Evolutionary conservation across 92 coral and sea anemone species (phyloP).

Genomic region (Phenganax subtilis): DNA sequence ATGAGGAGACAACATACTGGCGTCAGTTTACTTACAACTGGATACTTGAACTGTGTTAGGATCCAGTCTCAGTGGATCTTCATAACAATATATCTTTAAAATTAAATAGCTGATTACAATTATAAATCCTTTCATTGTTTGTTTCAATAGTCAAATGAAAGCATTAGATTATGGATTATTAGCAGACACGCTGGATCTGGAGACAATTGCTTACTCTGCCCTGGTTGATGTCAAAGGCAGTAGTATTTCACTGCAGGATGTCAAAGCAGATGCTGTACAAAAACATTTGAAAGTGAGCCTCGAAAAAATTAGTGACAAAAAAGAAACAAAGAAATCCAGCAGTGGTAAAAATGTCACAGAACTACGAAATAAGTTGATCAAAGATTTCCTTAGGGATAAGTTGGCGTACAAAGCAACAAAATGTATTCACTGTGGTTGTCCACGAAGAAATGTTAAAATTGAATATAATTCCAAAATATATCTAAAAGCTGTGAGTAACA

Average conservation of each 20-base stretch:
- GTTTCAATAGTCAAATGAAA: slow-evolving; percentile 72
- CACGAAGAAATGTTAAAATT: slow-evolving; percentile 72
- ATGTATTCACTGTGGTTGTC: slow-evolving; percentile 73
- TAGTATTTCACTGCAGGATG: slow-evolving; percentile 46
- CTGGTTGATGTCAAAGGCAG: slow-evolving; percentile 35
- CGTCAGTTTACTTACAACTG: no score
- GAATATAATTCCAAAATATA: slow-evolving; percentile 68
- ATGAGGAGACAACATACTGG: no score
- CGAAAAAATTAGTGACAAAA: slow-evolving; percentile 52
- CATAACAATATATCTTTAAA: no score
- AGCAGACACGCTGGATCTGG: slow-evolving; percentile 65
- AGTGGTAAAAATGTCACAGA: slow-evolving; percentile 78
- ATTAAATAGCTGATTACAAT: no score
- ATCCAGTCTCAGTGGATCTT: no score
- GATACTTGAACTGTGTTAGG: no score
- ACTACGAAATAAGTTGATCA: slow-evolving; percentile 67
- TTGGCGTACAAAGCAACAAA: slow-evolving; percentile 57
- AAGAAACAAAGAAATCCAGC: slow-evolving; percentile 62
- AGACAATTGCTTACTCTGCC: slow-evolving; percentile 55
- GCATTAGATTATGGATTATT: slow-evolving; percentile 80
- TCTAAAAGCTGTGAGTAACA: slow-evolving; percentile 65
- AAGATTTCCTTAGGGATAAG: slow-evolving; percentile 62
- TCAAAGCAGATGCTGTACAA: slow-evolving; percentile 47
- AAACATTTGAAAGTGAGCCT: slow-evolving; percentile 55
- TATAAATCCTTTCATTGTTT: no score